Evolutionary conservation across 2,113 vertebrate species (phyloP).

Genomic region (Silurus asotus): DNA sequence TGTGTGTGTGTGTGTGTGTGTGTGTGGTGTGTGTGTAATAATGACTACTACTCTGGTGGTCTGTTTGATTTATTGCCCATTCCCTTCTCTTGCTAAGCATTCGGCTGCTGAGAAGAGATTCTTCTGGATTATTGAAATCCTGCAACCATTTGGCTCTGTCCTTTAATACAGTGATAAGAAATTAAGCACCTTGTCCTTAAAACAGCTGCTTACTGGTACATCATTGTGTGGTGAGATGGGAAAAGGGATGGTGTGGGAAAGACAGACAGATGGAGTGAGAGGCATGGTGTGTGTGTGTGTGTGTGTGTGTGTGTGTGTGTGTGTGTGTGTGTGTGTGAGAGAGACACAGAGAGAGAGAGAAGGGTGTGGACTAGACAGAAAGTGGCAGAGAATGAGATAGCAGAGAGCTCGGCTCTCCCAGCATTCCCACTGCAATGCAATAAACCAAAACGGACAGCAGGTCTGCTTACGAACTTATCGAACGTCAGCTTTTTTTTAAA

Average conservation of each 20-base stretch:
- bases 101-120: conserved; percentile 21
- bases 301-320: too few species aligned
- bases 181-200: conserved; percentile 30
- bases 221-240: conserved; percentile 14
- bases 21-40: neutral
- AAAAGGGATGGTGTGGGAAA: conserved; percentile 24
- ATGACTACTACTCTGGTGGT: neutral
- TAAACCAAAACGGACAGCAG: neutral
- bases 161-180: conserved; percentile 24
- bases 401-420: neutral
- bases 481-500: neutral
- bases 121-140: conserved; percentile 19
- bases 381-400: conserved; percentile 4
- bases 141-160: conserved; percentile 45
- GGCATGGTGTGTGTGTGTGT: neutral
- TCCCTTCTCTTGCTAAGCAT: conserved; percentile 10
- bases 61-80: conserved; percentile 30
- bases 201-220: conserved; percentile 42
- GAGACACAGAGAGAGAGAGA: neutral
- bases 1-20: neutral
- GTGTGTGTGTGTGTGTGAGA: neutral
- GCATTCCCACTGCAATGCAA: conserved; percentile 11
- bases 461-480: too few species aligned
- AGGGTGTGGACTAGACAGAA: conserved; percentile 24
- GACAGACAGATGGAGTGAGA: neutral